Evolutionary conservation across 1,140 invertebrate species (phyloP).

Genomic region (Drosophila biarmipes): DNA sequence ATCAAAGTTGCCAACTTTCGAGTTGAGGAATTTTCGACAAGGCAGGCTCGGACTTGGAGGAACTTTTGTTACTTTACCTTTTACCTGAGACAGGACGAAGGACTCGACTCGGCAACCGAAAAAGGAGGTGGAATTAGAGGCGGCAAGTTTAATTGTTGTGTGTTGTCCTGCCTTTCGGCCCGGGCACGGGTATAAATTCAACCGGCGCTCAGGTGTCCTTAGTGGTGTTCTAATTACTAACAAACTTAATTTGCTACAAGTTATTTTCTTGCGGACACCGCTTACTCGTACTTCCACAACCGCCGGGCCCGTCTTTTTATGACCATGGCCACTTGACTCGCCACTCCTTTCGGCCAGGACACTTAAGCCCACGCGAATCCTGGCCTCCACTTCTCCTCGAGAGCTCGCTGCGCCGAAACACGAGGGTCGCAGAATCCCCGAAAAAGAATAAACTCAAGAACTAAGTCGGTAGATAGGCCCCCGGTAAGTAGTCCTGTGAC

Average conservation of each 20-base stretch:
- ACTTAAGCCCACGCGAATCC: slow-evolving; percentile 54
- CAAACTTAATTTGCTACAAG: slow-evolving; percentile 83
- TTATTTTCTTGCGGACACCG: slow-evolving; percentile 70
- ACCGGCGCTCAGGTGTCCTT: slow-evolving; percentile 76
- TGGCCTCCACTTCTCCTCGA: slow-evolving; percentile 1
- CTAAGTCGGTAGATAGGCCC: slow-evolving; percentile 23
- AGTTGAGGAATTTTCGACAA: slow-evolving; percentile 83
- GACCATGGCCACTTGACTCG: slow-evolving; percentile 35
- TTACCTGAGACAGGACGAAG: slow-evolving; percentile 27
- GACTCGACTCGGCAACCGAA: slow-evolving; percentile 5
- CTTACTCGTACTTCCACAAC: slow-evolving; percentile 27
- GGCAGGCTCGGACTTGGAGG: slow-evolving; percentile 45
- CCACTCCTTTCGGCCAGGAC: slow-evolving; percentile 14
- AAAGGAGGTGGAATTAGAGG: slow-evolving; percentile 38
- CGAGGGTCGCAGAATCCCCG: slow-evolving; percentile 1
- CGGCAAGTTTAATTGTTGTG: slow-evolving; percentile 73
- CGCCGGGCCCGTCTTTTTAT: slow-evolving; percentile 12
- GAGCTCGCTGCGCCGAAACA: background rate
- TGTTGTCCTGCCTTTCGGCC: slow-evolving; percentile 46
- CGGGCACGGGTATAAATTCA: slow-evolving; percentile 30
- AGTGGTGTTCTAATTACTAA: slow-evolving; percentile 83
- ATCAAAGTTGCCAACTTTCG: slow-evolving; percentile 80
- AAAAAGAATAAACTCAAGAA: slow-evolving; percentile 26
- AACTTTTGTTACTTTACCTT: slow-evolving; percentile 73
- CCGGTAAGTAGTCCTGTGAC: slow-evolving; percentile 6